Evolutionary conservation across 1,140 invertebrate species (phyloP).

Genomic region (Drosophila pruinosa): DNA sequence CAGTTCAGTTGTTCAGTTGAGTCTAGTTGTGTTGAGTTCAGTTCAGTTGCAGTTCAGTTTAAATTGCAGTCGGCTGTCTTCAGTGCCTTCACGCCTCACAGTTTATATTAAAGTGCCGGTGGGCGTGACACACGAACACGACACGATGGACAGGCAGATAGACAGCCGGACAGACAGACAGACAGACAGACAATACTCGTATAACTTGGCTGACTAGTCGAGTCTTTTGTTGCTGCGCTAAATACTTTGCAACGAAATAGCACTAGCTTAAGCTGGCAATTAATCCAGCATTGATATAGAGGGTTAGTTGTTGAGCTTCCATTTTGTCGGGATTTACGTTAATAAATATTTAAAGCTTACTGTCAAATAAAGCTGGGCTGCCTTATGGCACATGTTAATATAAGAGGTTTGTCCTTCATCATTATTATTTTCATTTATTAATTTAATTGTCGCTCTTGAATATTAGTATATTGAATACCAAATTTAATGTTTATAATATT

Average conservation of each 20-base stretch:
- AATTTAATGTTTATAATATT: too few species aligned
- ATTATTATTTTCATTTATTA: too few species aligned
- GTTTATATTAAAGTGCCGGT: conserved; percentile 48
- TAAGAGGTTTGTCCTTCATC: too few species aligned
- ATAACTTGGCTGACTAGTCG: conserved; percentile 56
- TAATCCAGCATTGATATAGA: neutral
- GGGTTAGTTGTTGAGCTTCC: neutral
- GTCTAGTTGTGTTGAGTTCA: conserved; percentile 6
- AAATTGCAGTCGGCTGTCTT: conserved; percentile 36
- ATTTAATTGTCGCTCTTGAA: too few species aligned
- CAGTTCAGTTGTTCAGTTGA: conserved; percentile 5
- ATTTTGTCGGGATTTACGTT: too few species aligned
- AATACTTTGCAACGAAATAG: conserved; percentile 13
- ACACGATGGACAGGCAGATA: conserved; percentile 30
- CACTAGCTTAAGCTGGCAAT: conserved; percentile 1
- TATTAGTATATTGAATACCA: too few species aligned
- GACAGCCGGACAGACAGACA: neutral
- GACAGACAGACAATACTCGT: conserved; percentile 20
- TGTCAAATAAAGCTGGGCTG: too few species aligned
- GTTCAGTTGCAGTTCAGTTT: conserved; percentile 27
- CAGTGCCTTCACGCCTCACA: conserved; percentile 33
- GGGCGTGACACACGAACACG: conserved; percentile 68
- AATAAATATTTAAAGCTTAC: too few species aligned
- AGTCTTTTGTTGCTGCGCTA: conserved; percentile 23
- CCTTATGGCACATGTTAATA: too few species aligned